Evolutionary conservation across 2,888 invertebrate genomes (phyloP), one percentile per base, ranked within the genome.

Genomic region (Aromia moschata): DNA sequence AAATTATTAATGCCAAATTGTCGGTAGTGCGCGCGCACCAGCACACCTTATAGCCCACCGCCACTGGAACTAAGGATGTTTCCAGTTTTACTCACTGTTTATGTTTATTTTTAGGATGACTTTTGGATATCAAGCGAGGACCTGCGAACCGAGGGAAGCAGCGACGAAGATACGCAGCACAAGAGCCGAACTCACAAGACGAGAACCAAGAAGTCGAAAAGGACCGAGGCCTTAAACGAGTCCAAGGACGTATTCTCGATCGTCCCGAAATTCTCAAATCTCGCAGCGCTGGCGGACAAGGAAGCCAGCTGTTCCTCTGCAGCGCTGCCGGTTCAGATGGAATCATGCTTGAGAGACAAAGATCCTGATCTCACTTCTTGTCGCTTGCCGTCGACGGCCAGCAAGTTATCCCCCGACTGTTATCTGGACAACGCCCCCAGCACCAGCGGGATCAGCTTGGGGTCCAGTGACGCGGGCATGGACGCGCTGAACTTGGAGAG

Each of bases 111-210:
- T 33, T 33, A 33, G 33, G 80, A 81, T 40, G 81, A 81, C 30
- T 72, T 77, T 36, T 81, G 81, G 81, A 81, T 82, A 58, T 81
- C 81, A 1, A 80, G 79, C 4, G 81, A 81, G 67, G 81, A 82
- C 62, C 68, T 81, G 11, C 77, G 76, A 58, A 81, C 81, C n/a
- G 82, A 81, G 49, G 81, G 81, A 14, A 81, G 81, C 58, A 81
- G 81, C 56, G 81, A 81, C 44, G 77, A 76, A 37, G 72, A 72
- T 7, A 41, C 40, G 3, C 52, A 52, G 2, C 1, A 30, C 30
- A 52, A 41, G 9, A 30, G 41, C 30, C 40, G 16, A n/a, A 5
- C 15, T n/a, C 40, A 11, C n/a, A 52, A 31, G 12, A 40, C 2
- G 2, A 11, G 41, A 14, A 49, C 18, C 31, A 52, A 31, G 41